A percentile compares a stretch with the other conserved stretches of the same genome.
phyloP scores from a whole-genome alignment of 23 tunicate genomes.

The Ascidia mentula region DNA sequence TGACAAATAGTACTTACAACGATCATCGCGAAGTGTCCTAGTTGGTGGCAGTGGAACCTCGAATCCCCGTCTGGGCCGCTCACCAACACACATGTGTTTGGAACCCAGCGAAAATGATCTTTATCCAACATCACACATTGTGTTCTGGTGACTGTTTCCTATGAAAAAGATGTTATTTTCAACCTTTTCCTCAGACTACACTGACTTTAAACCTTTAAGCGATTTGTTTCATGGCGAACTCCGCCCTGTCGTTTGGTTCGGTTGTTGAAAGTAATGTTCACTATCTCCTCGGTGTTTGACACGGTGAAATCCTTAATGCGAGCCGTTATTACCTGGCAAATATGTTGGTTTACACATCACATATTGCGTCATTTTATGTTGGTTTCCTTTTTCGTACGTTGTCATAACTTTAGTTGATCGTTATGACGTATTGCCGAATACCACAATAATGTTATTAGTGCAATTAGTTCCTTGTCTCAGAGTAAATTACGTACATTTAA shows the following conservation, averaged over 20 bases:
- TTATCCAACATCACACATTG: neutral
- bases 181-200: no score
- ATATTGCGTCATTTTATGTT: no score
- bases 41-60: neutral
- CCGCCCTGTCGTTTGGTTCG: neutral
- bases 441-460: no score
- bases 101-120: neutral
- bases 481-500: no score
- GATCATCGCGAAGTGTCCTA: neutral
- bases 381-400: no score
- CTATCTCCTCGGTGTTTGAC: neutral
- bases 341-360: no score
- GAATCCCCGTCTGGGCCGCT: neutral
- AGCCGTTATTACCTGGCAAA: neutral
- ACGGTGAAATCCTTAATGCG: neutral
- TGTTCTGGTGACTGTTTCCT: neutral
- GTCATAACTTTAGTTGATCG: no score
- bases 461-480: no score
- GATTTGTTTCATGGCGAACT: neutral
- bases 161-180: no score
- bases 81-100: neutral
- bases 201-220: neutral
- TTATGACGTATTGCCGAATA: no score
- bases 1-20: no score
- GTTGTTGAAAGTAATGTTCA: neutral